phyloP scores from a whole-genome alignment of 2,113 vertebrate species.

The Tretioscincus oriximinensis region DNA sequence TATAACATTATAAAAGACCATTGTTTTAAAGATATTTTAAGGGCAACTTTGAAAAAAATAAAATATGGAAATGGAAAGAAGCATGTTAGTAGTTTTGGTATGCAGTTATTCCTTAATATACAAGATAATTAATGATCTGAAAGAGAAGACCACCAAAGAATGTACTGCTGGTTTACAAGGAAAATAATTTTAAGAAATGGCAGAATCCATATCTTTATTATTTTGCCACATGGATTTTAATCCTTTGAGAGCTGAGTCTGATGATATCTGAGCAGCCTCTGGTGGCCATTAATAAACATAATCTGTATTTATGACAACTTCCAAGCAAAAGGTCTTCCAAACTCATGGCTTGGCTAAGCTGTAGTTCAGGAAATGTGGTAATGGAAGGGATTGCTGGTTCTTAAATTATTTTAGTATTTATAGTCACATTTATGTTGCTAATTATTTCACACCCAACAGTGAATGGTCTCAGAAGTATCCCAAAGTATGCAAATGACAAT shows the following conservation, averaged over 20 bases:
- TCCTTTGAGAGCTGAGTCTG: slow-evolving; percentile 8
- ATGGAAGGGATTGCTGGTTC: too few species aligned
- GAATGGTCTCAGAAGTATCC: too few species aligned
- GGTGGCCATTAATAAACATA: slow-evolving; percentile 55
- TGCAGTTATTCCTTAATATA: background rate
- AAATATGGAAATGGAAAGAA: background rate
- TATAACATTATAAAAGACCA: background rate
- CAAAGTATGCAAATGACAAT: too few species aligned
- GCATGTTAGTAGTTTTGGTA: background rate
- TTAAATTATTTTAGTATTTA: background rate
- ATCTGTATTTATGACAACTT: slow-evolving; percentile 36
- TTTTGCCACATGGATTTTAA: slow-evolving; percentile 21
- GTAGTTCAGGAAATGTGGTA: background rate
- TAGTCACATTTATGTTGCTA: background rate
- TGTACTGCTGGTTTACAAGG: background rate
- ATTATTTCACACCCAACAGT: too few species aligned
- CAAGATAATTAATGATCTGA: slow-evolving; percentile 13
- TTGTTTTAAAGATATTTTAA: slow-evolving; percentile 18
- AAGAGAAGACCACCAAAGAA: slow-evolving; percentile 16
- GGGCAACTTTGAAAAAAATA: slow-evolving; percentile 31
- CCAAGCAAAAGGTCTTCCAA: background rate
- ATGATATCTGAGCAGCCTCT: slow-evolving; percentile 56
- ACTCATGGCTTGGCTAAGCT: background rate
- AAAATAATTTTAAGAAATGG: slow-evolving; percentile 21
- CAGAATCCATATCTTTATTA: slow-evolving; percentile 30